phyloP scores from a whole-genome alignment of 2,888 invertebrate species.

The Celastrina argiolus region DNA sequence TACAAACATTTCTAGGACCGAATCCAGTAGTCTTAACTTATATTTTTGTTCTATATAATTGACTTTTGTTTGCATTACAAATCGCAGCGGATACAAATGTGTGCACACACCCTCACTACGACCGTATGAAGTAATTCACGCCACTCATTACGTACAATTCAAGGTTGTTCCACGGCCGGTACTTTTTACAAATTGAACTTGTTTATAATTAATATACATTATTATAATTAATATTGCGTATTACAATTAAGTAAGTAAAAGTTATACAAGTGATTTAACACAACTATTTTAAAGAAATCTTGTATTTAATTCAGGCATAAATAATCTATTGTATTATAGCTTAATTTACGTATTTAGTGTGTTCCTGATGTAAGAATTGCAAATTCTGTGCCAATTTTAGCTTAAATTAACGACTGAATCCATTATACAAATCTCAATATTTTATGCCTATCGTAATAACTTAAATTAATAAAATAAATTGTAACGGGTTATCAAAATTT shows the following conservation, averaged over 20 bases:
- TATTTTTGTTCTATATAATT: background rate
- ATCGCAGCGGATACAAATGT: background rate
- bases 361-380: too few relatives aligned
- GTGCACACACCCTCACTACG: background rate
- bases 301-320: background rate
- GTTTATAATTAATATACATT: background rate
- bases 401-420: too few relatives aligned
- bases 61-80: background rate
- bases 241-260: background rate
- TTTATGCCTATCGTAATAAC: too few relatives aligned
- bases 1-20: too few relatives aligned
- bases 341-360: too few relatives aligned
- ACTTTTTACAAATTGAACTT: conserved; percentile 11
- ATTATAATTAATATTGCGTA: background rate
- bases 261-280: background rate
- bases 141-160: conserved; percentile 3
- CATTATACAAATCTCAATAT: too few relatives aligned
- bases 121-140: conserved; percentile 13
- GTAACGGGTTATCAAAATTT: too few relatives aligned
- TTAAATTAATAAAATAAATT: too few relatives aligned
- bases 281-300: too few relatives aligned
- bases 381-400: too few relatives aligned
- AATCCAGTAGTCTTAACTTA: too few relatives aligned
- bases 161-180: conserved; percentile 13
- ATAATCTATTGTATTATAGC: too few relatives aligned